Evolutionary conservation across 1,140 invertebrate species (phyloP), one percentile per base, ranked within the genome.

Genomic region (Ridgeia piscesae): DNA sequence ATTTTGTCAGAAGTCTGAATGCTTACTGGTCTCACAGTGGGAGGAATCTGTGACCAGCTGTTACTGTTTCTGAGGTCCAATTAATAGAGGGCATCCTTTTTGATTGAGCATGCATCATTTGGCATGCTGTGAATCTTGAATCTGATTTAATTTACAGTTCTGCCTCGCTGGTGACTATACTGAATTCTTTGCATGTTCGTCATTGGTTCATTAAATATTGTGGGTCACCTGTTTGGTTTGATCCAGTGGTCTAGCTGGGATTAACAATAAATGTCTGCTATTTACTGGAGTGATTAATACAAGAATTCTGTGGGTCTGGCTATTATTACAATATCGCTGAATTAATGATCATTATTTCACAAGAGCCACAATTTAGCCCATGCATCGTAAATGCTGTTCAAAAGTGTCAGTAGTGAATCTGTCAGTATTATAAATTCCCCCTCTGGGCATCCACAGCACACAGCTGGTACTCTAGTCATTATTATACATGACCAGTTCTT

Each of bases 401-500:
- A 21, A 50, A 50, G 48, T 50, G 48, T 50, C 48, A 50, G 48
- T 50, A 50, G 8, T 50, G 48, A 50, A 50, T 50, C 48, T 50
- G 0, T 77, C 58, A 21, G 11, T 77, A 31, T 77, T 77, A 77
- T 77, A 77, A 77, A 77, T 77, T 77, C 58, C 17, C 58, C 58
- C 58, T 77, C 58, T 77, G 58, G 58, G 58, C 27, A 77, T 77
- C 2, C 27, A 31, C 27, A 31, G 2, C 27, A 21, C 58, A 77
- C 58, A 77, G 17, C 58, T 77, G 58, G 11, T 77, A 77, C 58
- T 77, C 8, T 31, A 21, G 27, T 77, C 11, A 77, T 77, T 77
- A 77, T 77, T 77, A 77, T 77, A 77, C 58, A 77, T 77, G 58
- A 77, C 58, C 58, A 77, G 17, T 77, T 77, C 58, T 77, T 77